A percentile compares a stretch with the other conserved stretches of the same genome.
Evolutionary conservation across 2,888 invertebrate genomes (phyloP).

Genomic region (Tillus elongatus): DNA sequence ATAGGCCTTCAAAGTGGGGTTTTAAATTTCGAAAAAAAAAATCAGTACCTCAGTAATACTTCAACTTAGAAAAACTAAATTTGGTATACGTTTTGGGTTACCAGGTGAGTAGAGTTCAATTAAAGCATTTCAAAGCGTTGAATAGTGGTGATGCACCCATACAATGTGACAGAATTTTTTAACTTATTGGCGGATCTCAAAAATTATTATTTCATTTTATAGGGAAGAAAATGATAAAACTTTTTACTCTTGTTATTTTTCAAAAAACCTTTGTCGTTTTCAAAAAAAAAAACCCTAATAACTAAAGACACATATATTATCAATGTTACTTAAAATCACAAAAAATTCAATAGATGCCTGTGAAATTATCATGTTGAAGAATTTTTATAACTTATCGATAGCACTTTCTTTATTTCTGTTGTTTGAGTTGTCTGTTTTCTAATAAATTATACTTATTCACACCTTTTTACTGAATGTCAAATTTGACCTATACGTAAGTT

Average conservation of each 20-base stretch:
- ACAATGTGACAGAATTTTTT: constrained; percentile 3
- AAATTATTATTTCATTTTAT: constrained; percentile 1
- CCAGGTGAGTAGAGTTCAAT: constrained; percentile 1
- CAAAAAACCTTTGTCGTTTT: background rate
- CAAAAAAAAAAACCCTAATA: background rate
- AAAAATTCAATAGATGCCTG: background rate
- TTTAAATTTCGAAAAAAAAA: constrained; percentile 1
- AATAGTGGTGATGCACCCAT: no score
- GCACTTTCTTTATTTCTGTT: no score
- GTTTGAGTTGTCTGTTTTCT: no score
- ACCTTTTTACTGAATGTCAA: no score
- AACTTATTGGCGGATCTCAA: no score
- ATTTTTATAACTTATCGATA: no score
- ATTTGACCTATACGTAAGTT: no score
- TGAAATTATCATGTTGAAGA: no score
- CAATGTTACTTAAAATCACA: background rate
- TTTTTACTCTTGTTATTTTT: constrained; percentile 1
- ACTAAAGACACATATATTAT: background rate
- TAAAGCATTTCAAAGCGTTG: constrained; percentile 3
- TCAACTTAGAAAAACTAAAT: constrained; percentile 1
- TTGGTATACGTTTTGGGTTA: constrained; percentile 2
- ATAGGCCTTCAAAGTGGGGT: background rate
- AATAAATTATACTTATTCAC: no score
- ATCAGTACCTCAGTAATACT: constrained; percentile 2
- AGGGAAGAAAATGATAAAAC: background rate